Conservation (phyloP, 2,113 vertebrate genomes). For the Lepus europaeus region DNA sequence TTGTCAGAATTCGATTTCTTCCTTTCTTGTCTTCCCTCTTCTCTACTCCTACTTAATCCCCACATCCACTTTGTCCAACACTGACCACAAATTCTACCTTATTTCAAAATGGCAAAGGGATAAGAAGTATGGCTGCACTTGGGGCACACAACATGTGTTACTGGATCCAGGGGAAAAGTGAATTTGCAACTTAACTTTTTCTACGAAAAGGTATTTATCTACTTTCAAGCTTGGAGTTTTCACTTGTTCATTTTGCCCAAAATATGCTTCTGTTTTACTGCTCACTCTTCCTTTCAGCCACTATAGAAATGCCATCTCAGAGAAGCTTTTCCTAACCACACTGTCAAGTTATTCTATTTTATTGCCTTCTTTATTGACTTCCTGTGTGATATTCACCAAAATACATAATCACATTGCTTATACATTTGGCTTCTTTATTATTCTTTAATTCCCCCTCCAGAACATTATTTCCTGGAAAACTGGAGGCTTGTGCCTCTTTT, state of each 20-base stretch:
- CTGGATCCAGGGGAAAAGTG: neutral
- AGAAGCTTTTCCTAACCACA: neutral
- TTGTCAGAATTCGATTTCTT: neutral
- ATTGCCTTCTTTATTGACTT: neutral
- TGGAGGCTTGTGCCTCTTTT: neutral
- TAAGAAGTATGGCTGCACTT: neutral
- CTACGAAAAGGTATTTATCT: neutral
- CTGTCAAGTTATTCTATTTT: neutral
- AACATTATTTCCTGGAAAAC: neutral
- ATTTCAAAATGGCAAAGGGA: neutral
- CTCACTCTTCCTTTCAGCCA: neutral
- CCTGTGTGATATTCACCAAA: neutral
- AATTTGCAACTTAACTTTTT: neutral
- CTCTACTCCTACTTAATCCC: accelerated
- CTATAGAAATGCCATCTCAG: neutral
- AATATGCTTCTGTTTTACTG: neutral
- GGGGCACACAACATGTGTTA: neutral
- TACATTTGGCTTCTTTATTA: slow-evolving; percentile 36
- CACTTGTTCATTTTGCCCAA: neutral
- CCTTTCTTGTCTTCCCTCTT: neutral
- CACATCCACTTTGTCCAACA: neutral
- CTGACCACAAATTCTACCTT: neutral
- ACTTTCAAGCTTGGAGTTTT: neutral
- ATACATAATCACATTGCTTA: neutral
- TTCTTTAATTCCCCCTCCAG: neutral